Base-by-base conservation (phyloP, 2,113 vertebrate species). In the Xiphophorus maculatus region DNA sequence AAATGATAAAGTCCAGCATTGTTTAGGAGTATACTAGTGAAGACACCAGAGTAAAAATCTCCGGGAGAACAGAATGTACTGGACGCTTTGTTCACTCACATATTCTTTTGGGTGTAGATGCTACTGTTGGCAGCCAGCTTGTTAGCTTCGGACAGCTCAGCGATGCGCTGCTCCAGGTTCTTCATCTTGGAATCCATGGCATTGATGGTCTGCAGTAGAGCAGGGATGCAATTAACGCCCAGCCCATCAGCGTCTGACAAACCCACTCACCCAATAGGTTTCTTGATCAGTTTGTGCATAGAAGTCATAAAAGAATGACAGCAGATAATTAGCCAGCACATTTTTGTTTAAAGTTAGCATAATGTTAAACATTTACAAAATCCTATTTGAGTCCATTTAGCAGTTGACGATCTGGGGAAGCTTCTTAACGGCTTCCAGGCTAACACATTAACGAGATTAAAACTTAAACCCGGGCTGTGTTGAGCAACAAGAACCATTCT, bases 161-260 rank as follows among this genome's bases (percentile, higher is more conserved):
- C 94, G 54, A 99, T 98, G 80, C 97, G 96, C 91, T 99, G 98
- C 87, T 99, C 98, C 93, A 99, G 92, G 84, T 97, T 98, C 89
- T 97, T 96, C 92, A 99, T 98, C 94, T 99, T 99, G 0, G 97
- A 99, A 90, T 99, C 98, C 98, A 99, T 97, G 22, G 98, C 98
- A 87, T 98, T 99, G 93, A 99, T 97, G 93, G 97, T 99, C 98
- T 99, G 89, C 35, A 91, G 72, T 61, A 82, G 54, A 66, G 40
- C 40, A 79, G 7, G 10, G 40, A 74, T 14, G 67, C 63, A 81
- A 67, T 58, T 5, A 69, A 65, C 5, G 40, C 19, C 30, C 15
- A 33, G 44, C 22, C 63, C 71, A 73, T 73, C 15, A 64, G 15
- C 73, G 60, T 28, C 54, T 27, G 66, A 61, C 15, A 75, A 65